Conservation (phyloP, 35 echinoderm and acorn worm genomes). For the Holothuria glaberrima region DNA sequence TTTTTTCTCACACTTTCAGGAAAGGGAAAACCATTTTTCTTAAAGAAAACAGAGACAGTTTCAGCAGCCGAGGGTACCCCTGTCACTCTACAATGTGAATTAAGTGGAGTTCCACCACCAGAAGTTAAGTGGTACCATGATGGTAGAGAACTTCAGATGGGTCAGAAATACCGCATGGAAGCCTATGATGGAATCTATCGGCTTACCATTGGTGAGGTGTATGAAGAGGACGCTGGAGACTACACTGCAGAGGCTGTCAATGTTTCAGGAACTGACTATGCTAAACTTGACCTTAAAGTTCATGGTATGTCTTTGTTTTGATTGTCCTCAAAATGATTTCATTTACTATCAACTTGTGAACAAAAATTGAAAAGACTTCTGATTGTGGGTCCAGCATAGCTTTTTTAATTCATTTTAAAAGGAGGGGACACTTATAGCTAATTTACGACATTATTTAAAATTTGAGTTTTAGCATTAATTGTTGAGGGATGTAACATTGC, state of each 20-base stretch:
- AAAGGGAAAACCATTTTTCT: slow-evolving; percentile 71
- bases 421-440: no score
- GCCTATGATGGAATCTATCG: slow-evolving; percentile 74
- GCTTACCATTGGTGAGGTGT: slow-evolving; percentile 87
- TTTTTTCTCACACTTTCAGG: slow-evolving; percentile 45
- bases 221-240: slow-evolving; percentile 85
- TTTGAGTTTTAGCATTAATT: no score
- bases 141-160: slow-evolving; percentile 76
- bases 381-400: no score
- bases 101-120: slow-evolving; percentile 87
- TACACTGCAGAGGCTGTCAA: slow-evolving; percentile 84
- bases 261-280: slow-evolving; percentile 77
- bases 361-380: no score
- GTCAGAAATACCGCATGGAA: slow-evolving; percentile 83
- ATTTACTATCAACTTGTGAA: no score
- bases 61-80: slow-evolving; percentile 72
- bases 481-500: no score
- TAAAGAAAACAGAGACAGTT: slow-evolving; percentile 63
- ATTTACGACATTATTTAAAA: no score
- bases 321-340: no score
- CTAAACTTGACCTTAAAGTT: slow-evolving; percentile 60
- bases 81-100: slow-evolving; percentile 72
- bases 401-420: no score
- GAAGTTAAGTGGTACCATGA: slow-evolving; percentile 89
- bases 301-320: slow-evolving; percentile 63